Base-by-base conservation (phyloP, 2,888 invertebrate genomes). In the Podotricha telesiphe region DNA sequence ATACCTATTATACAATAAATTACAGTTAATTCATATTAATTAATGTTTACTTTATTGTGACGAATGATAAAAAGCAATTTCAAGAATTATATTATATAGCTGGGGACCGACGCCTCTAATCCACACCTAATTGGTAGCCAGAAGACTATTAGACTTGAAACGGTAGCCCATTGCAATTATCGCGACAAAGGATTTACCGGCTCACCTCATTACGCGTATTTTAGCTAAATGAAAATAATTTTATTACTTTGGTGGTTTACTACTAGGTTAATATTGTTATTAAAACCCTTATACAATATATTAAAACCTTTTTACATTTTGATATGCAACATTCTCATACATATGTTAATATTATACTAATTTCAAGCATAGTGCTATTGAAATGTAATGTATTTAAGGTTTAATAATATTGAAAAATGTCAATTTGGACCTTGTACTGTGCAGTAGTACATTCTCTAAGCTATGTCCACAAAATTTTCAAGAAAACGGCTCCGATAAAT, bases 121-220 rank as follows among this genome's bases (percentile, higher is more conserved):
- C 89, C 88, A 74, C 76, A 82, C 81, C 84, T 91, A 92, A 92
- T 92, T 91, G 88, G 86, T 86, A 88, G 88, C 82, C 83, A 85
- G 89, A 91, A 87, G 87, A 86, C 87, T 87, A 92, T 91, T 90
- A 88, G 88, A 90, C 86, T 87, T 84, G 92, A 92, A 89, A 86
- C 80, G 86, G 85, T 82, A 78, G 82, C 83, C 86, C 85, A 85
- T 87, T 85, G 87, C 85, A 88, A 91, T 91, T 90, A 89, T 81
- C 76, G 68, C 77, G 80, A 86, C 84, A 82, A 82, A 81, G 83
- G 84, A 82, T 83, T 86, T 81, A 67, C 77, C 78, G 77, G 77
- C 73, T 75, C 78, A 79, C 77, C 79, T 77, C 77, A 74, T 74
- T 72, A 69, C 63, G 61, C 70, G 62, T 69, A 68, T 61, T 69